A percentile compares a stretch with the other conserved stretches of the same genome.
phyloP scores from a whole-genome alignment of 2,888 invertebrate genomes.

The Drosophila paramelanica region DNA sequence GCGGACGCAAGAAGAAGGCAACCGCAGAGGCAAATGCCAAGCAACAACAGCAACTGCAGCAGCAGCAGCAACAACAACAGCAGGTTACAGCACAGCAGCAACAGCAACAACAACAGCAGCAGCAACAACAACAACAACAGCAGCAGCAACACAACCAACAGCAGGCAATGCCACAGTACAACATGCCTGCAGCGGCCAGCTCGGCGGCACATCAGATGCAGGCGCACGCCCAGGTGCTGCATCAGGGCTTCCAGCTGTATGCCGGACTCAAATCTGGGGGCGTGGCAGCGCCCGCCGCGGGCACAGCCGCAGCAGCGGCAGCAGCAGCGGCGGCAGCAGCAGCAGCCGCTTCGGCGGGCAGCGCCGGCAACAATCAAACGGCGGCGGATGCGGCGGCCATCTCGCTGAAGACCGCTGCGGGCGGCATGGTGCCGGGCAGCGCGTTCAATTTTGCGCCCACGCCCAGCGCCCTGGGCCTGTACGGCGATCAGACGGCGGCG shows the following conservation, averaged over 20 bases:
- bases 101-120: constrained; percentile 51
- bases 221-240: constrained; percentile 81
- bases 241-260: constrained; percentile 87
- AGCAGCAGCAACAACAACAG: constrained; percentile 46
- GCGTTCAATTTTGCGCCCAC: constrained; percentile 93
- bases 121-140: constrained; percentile 55
- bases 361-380: constrained; percentile 45
- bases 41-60: constrained; percentile 57
- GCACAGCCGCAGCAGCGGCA: constrained; percentile 50
- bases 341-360: constrained; percentile 25
- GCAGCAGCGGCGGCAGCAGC: constrained; percentile 63
- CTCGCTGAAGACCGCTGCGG: constrained; percentile 88
- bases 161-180: constrained; percentile 63
- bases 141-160: constrained; percentile 58
- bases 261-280: constrained; percentile 86
- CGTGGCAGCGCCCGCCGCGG: constrained; percentile 71
- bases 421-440: constrained; percentile 90
- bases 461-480: constrained; percentile 86
- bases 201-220: constrained; percentile 73
- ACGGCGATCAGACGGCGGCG: constrained; percentile 83
- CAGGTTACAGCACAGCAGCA: constrained; percentile 23
- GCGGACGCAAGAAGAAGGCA: constrained; percentile 81
- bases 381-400: constrained; percentile 85
- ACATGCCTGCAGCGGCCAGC: constrained; percentile 77
- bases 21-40: constrained; percentile 74